Conservation (phyloP, 2,113 vertebrate genomes). For the Thryonomys swinderianus region DNA sequence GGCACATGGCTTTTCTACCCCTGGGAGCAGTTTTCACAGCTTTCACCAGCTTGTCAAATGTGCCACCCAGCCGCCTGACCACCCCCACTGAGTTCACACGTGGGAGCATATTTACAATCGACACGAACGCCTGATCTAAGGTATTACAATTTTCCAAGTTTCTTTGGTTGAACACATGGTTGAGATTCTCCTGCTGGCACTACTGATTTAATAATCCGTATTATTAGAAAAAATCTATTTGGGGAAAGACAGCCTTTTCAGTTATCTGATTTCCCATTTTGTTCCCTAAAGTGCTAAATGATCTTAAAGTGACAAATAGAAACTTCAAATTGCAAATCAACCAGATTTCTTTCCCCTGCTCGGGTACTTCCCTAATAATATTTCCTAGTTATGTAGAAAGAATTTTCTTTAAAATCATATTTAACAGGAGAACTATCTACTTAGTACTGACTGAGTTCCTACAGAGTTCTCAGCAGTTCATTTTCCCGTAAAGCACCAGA, state of each 20-base stretch:
- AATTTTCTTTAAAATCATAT: constrained; percentile 60
- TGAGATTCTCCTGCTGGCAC: background rate
- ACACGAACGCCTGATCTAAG: background rate
- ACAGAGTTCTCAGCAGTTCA: constrained; percentile 53
- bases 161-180: background rate
- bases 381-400: constrained; percentile 51
- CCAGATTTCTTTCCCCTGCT: background rate
- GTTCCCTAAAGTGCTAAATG: background rate
- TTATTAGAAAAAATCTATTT: constrained; percentile 14
- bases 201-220: constrained; percentile 1
- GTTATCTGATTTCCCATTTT: background rate
- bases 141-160: background rate
- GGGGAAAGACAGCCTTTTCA: background rate
- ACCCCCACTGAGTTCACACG: background rate
- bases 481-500: constrained; percentile 62
- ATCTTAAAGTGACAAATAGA: constrained; percentile 34
- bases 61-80: background rate
- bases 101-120: background rate
- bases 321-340: constrained; percentile 37
- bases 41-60: background rate
- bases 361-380: background rate
- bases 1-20: background rate
- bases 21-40: background rate
- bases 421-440: constrained; percentile 47
- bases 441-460: constrained; percentile 62